phyloP scores from a whole-genome alignment of 2,113 vertebrate genomes.

The Peromyscus californicus region DNA sequence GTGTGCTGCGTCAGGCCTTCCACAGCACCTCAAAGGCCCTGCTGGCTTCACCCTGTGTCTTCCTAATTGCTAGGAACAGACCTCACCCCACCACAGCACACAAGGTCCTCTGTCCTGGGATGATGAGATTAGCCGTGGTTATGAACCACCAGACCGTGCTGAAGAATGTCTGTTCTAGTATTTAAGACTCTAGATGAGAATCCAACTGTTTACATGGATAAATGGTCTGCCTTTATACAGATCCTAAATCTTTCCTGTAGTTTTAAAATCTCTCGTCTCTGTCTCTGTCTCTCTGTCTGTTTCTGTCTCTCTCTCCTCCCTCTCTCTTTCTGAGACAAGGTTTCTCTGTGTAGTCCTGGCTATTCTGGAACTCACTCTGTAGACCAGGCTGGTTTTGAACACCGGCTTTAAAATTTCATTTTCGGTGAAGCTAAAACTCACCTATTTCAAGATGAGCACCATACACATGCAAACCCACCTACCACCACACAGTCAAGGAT shows the following conservation, averaged over 20 bases:
- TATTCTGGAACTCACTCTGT: too few relatives aligned
- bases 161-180: neutral
- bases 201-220: neutral
- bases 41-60: neutral
- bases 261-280: too few relatives aligned
- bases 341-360: too few relatives aligned
- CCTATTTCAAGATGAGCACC: neutral
- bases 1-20: neutral
- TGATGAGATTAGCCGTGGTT: neutral
- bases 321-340: too few relatives aligned
- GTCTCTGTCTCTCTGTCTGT: too few relatives aligned
- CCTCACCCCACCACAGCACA: neutral
- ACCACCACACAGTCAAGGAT: neutral
- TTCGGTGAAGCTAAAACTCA: conserved; percentile 37
- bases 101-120: neutral
- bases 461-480: neutral
- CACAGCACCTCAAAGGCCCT: neutral
- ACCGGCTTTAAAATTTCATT: neutral
- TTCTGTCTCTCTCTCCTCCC: too few relatives aligned
- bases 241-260: neutral
- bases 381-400: too few relatives aligned
- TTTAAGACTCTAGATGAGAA: neutral
- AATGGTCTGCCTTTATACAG: neutral
- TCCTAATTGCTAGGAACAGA: neutral
- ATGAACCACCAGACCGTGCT: neutral